These are phyloP conservation scores for Halcyon leucocephala DNA, from an alignment of 2,797 vertebrate species.

Conservation along the genomic window DNA sequence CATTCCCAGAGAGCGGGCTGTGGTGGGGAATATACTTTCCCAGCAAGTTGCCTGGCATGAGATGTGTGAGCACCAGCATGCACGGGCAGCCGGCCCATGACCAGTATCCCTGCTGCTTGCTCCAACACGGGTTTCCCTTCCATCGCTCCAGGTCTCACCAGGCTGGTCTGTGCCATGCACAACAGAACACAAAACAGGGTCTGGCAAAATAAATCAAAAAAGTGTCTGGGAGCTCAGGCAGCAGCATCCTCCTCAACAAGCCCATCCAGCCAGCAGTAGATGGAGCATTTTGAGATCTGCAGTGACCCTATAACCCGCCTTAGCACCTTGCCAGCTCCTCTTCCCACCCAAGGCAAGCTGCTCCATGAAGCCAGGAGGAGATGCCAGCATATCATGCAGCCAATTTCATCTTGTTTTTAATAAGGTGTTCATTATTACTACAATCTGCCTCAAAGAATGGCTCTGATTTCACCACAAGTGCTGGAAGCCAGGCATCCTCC, in stretches of 20 bases:
- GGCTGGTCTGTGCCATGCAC: not conserved
- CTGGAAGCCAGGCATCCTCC: not conserved
- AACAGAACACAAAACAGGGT: not conserved
- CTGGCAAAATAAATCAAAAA: not conserved
- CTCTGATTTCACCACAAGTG: not conserved
- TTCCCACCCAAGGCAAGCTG: not conserved
- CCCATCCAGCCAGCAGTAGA: not conserved
- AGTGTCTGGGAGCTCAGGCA: not conserved
- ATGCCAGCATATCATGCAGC: not conserved
- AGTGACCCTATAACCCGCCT: not conserved
- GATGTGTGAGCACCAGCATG: not conserved
- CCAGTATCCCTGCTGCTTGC: not conserved
- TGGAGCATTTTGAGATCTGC: not conserved
- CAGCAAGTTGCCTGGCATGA: not conserved
- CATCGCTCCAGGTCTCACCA: not conserved
- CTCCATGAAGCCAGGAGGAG: not conserved
- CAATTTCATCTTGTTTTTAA: not conserved
- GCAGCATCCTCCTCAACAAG: not conserved
- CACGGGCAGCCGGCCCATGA: fast-evolving
- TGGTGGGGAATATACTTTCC: not conserved
- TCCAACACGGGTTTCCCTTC: not conserved
- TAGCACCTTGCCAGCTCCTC: not conserved
- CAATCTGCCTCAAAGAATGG: fast-evolving
- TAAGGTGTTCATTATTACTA: not conserved
- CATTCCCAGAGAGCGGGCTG: fast-evolving